These are phyloP conservation scores for Pituophis catenifer DNA, from an alignment of 2,113 vertebrate genomes.

Conservation along the genomic window DNA sequence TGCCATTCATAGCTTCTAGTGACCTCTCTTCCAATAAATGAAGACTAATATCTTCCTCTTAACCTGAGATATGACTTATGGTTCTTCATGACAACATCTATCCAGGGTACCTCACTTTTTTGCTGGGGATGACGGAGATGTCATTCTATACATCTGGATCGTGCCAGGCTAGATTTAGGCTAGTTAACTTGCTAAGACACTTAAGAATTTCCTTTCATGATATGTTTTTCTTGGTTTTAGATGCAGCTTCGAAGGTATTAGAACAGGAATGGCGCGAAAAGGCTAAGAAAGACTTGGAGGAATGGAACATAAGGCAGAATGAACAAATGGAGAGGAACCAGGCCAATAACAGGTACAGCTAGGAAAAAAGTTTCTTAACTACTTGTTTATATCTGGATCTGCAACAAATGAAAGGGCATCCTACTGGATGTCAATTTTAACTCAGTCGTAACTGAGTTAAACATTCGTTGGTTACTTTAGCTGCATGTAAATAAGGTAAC, in stretches of 20 bases:
- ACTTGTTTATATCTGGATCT: not conserved
- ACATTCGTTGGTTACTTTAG: not conserved
- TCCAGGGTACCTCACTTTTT: not conserved
- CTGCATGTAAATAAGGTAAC: not conserved
- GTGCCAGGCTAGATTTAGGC: not conserved
- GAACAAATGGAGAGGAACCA: conserved; percentile 98
- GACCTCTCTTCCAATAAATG: not conserved
- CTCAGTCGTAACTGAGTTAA: not conserved
- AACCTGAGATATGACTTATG: not conserved
- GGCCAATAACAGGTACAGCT: conserved; percentile 87
- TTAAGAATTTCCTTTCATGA: not conserved
- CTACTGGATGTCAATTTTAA: not conserved
- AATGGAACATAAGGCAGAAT: conserved; percentile 93
- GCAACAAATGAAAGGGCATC: not conserved
- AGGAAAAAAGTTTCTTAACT: fast-evolving
- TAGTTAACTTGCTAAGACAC: not conserved
- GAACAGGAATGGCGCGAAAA: conserved; percentile 94
- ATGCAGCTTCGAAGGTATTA: conserved; percentile 87
- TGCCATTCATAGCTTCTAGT: not conserved
- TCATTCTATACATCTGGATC: not conserved
- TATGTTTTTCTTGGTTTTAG: conserved; percentile 53
- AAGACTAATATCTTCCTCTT: not conserved
- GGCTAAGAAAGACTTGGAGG: conserved; percentile 94
- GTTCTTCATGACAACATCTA: not conserved
- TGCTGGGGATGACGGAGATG: not conserved